Conservation (phyloP, 1,140 invertebrate genomes). For the Drosophila ogumai region DNA sequence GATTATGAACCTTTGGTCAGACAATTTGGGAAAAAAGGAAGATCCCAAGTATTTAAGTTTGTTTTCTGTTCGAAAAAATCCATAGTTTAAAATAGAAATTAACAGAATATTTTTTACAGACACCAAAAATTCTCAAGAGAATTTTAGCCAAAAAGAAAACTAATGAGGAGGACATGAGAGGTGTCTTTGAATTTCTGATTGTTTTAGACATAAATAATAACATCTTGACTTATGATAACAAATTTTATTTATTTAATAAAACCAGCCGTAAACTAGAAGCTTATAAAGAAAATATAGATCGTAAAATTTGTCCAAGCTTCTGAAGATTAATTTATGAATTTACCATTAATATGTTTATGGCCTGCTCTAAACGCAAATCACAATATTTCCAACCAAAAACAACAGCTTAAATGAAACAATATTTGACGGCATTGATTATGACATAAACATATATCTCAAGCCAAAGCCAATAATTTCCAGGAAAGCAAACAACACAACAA, state of each 20-base stretch:
- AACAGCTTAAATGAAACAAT: constrained; percentile 8
- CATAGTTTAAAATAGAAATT: neutral
- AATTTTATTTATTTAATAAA: too few relatives aligned
- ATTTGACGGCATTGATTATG: constrained; percentile 40
- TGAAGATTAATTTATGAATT: neutral
- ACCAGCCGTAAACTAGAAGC: neutral
- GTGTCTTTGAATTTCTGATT: neutral
- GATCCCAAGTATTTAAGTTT: neutral
- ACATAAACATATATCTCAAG: constrained; percentile 1
- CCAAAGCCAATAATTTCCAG: constrained; percentile 26
- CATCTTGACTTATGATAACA: neutral
- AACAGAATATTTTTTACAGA: neutral
- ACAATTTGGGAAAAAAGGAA: neutral
- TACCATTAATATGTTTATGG: neutral
- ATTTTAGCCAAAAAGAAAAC: neutral
- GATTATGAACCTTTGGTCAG: neutral
- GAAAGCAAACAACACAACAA: constrained; percentile 39
- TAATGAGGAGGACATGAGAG: too few relatives aligned
- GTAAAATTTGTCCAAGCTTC: neutral
- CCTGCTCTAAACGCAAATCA: neutral
- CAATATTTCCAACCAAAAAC: neutral
- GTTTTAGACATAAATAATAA: neutral
- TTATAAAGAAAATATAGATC: neutral
- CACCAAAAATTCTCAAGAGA: neutral
- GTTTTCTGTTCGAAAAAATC: neutral